Evolutionary conservation across 2,888 invertebrate species (phyloP), one percentile per base, ranked within the genome.

Genomic region (Rhingia rostrata): DNA sequence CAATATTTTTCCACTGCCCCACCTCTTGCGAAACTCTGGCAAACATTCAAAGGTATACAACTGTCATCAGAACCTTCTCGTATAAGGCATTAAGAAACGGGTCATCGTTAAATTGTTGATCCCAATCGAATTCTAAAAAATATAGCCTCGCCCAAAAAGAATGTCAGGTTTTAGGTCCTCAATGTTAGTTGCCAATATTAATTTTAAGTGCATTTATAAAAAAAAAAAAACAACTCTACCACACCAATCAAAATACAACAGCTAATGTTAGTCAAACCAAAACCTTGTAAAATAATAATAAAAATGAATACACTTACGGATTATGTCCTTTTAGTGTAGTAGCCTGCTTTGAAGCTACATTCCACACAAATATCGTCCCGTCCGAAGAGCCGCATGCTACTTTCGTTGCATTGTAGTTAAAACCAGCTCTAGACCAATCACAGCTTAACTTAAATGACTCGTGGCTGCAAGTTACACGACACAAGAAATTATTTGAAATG

Each of bases 371-470:
- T 64, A 98, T 94, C 14, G 95, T 93, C 33, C 99, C 99, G 92
- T 99, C 98, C 0, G 95, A 94, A 6, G 97, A 97, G 39, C 99
- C 99, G 64, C 97, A 98, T 6, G 97, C 95, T 58, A 97, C 94
- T 91, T 97, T 96, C 86, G 96, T 94, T 6, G 96, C 97, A 90
- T 97, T 97, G 41, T 97, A 97, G 88, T 98, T 98, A 92, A 98
- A 98, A 61, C 96, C 95, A 10, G 98, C 98, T 88, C 98, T 93
- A 37, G 97, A 94, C 95, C 97, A 98, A 93, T 99, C 99, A 92
- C 97, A 97, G 84, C 97, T 97, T 83, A 98, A 96, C 93, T 97
- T 97, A 92, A 99, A 99, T 77, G 96, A 95, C 88, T 99, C 99
- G 90, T 96, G 96, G 91, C 98, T 98, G 41, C 64, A 58, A 39